Base-by-base conservation (phyloP, 2,888 invertebrate species). In the Thysanoteuthis rhombus region DNA sequence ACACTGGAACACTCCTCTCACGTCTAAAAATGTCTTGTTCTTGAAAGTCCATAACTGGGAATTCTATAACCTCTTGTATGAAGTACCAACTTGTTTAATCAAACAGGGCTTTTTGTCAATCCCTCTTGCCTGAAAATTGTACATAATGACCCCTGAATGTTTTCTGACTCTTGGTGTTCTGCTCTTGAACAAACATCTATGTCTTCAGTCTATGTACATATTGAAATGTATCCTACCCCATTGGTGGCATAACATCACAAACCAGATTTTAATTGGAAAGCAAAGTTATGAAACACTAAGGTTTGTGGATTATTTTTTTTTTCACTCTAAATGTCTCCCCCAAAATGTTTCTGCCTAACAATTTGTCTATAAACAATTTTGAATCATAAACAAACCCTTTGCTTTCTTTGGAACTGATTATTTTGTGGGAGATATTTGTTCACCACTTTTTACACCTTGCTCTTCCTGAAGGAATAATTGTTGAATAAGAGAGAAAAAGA, bases 381-480 rank as follows among this genome's bases (percentile, higher is more conserved):
- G n/a, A 75, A 75, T 75, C 75, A 75, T 75, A 75, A 75, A 75
- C 75, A 75, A 75, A 75, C 75, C 75, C 75, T 75, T 75, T 75
- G 75, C 75, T 75, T 75, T 75, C n/a, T 75, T 75, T 75, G 75
- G n/a, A 75, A 75, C 75, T 75, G 19, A 75, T 75, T 75, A 75
- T 75, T 75, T 75, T 75, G 75, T 75, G 75, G 75, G 75, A 75
- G n/a, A 75, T 75, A 75, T 75, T 75, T n/a, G 75, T 75, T 75
- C n/a, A 75, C 75, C 36, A 75, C n/a, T n/a, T 75, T 75, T 75
- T 75, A n/a, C 75, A 75, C n/a, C n/a, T 75, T 36, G n/a, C 75
- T 75, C n/a, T 75, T 75, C 75, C n/a, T 75, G n/a, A 75, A 0
- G 25, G 28, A 28, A 28, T 58, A 25, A 8, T 75, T 75, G 75